Conservation (phyloP, 2,797 vertebrate genomes). For the Mus caroli region DNA sequence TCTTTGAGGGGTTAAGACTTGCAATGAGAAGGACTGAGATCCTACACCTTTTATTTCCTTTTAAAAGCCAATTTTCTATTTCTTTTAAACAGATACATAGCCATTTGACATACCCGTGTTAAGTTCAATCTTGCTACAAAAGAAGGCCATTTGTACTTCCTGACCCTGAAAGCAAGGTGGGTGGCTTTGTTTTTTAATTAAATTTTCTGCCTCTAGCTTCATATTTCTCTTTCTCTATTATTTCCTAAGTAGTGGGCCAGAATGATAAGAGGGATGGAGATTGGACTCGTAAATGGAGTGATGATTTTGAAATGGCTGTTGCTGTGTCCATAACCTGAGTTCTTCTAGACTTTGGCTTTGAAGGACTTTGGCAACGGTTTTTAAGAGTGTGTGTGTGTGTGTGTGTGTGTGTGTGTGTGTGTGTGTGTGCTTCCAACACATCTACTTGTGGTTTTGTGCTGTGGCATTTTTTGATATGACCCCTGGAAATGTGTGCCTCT, state of each 20-base stretch:
- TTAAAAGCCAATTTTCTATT: slow-evolving; percentile 82
- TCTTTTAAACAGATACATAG: slow-evolving; percentile 86
- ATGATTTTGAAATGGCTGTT: slow-evolving; percentile 69
- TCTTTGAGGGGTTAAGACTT: slow-evolving; percentile 67
- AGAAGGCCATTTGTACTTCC: slow-evolving; percentile 86
- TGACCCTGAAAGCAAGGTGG: slow-evolving; percentile 87
- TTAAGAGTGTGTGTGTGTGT: neutral
- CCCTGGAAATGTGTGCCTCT: slow-evolving; percentile 29
- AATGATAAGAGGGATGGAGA: slow-evolving; percentile 76
- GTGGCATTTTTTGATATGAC: slow-evolving; percentile 77
- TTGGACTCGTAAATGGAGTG: slow-evolving; percentile 57
- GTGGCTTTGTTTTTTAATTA: slow-evolving; percentile 87
- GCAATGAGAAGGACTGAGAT: slow-evolving; percentile 68
- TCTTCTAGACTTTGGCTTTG: slow-evolving; percentile 76
- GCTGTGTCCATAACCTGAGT: slow-evolving; percentile 53
- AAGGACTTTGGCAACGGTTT: slow-evolving; percentile 66
- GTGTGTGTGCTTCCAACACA: slow-evolving; percentile 36
- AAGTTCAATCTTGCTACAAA: slow-evolving; percentile 86
- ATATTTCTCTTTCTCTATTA: slow-evolving; percentile 80
- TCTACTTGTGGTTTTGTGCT: slow-evolving; percentile 59
- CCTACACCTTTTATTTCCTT: slow-evolving; percentile 78
- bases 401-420: slow-evolving; percentile 28
- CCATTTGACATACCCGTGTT: slow-evolving; percentile 82
- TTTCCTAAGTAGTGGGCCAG: slow-evolving; percentile 83
- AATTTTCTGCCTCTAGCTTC: slow-evolving; percentile 81